Conservation (phyloP, 2,888 invertebrate genomes). For the Polydesmus complanatus region DNA sequence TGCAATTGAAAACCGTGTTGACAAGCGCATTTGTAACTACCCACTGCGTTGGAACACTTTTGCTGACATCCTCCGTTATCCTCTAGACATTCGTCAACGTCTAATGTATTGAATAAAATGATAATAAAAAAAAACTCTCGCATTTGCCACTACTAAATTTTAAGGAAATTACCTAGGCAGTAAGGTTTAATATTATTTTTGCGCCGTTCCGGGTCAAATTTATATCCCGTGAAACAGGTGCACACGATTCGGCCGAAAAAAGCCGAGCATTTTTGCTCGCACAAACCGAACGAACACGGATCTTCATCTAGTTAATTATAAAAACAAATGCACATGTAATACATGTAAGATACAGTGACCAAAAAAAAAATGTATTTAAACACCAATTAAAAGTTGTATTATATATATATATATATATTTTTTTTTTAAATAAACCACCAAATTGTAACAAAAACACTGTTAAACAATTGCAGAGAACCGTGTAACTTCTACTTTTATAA, state of each 20-base stretch:
- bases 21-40: conserved; percentile 47
- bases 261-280: conserved; percentile 52
- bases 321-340: too few relatives aligned
- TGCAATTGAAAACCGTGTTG: conserved; percentile 40
- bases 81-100: conserved; percentile 28
- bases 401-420: too few relatives aligned
- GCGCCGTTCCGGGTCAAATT: conserved; percentile 45
- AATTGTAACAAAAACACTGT: too few relatives aligned
- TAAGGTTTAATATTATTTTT: conserved; percentile 43
- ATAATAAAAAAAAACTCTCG: too few relatives aligned
- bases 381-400: too few relatives aligned
- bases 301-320: too few relatives aligned
- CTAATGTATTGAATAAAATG: conserved; percentile 19
- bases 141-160: too few relatives aligned
- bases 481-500: too few relatives aligned
- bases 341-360: too few relatives aligned
- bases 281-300: conserved; percentile 47
- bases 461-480: too few relatives aligned
- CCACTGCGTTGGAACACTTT: conserved; percentile 46
- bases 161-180: conserved; percentile 43
- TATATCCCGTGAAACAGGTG: conserved; percentile 48
- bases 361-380: too few relatives aligned
- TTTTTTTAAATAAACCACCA: too few relatives aligned
- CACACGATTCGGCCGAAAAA: conserved; percentile 48
- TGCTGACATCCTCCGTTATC: conserved; percentile 50